Percentiles rank a stretch among this genome's conserved stretches.
phyloP scores from a whole-genome alignment of 2,888 invertebrate genomes.

The Tetanocera ferruginea region DNA sequence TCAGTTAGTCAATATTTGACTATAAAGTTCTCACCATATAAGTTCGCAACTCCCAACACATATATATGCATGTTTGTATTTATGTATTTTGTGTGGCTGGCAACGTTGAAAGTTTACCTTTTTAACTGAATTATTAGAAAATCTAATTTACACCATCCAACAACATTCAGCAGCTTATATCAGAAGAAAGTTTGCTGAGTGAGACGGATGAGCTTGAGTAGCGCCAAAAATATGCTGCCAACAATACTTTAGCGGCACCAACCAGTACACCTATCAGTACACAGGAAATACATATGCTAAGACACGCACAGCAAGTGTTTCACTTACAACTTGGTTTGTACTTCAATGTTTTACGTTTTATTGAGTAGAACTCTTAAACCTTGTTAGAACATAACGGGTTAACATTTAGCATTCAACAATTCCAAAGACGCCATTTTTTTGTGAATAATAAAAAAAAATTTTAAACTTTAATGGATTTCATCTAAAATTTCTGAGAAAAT shows the following conservation, averaged over 20 bases:
- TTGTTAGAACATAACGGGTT: not conserved
- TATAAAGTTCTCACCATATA: too few relatives aligned
- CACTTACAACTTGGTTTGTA: not conserved
- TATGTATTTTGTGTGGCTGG: not conserved
- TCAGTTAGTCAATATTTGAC: too few relatives aligned
- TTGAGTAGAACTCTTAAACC: not conserved
- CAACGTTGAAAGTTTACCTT: not conserved
- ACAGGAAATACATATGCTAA: not conserved
- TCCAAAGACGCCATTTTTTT: not conserved
- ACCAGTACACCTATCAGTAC: not conserved
- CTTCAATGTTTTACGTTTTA: not conserved
- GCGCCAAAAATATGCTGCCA: not conserved
- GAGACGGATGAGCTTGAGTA: not conserved
- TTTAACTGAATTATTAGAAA: slow-evolving; percentile 1
- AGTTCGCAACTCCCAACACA: too few relatives aligned
- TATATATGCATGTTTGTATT: too few relatives aligned
- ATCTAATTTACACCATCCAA: not conserved
- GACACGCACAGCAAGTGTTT: not conserved
- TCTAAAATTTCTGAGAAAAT: too few relatives aligned
- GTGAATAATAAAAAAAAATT: not conserved
- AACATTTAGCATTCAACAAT: not conserved
- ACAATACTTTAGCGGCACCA: not conserved
- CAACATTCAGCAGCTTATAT: not conserved
- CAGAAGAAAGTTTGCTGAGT: not conserved
- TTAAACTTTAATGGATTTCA: not conserved